phyloP scores from a whole-genome alignment of 2,797 vertebrate species.

The Pteronotus mesoamericanus region DNA sequence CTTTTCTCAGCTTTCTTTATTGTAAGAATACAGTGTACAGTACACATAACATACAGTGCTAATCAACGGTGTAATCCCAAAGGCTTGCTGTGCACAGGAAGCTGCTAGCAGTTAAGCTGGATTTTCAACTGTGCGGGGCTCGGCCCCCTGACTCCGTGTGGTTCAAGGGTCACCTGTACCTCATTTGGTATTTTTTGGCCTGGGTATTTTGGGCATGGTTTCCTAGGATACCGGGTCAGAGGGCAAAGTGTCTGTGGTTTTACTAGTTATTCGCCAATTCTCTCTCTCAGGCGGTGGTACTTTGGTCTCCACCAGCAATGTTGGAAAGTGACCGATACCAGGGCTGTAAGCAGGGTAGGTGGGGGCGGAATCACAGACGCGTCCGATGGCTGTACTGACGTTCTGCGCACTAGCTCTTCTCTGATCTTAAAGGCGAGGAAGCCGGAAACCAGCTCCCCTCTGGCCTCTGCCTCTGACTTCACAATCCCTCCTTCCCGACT shows the following conservation, averaged over 20 bases:
- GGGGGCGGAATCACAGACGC: not conserved
- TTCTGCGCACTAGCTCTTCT: rapidly evolving
- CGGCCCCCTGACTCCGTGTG: not conserved
- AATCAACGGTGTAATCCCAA: not conserved
- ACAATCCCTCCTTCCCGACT: not conserved
- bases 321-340: not conserved
- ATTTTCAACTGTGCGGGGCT: not conserved
- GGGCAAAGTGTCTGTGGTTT: not conserved
- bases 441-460: not conserved
- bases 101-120: not conserved
- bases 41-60: not conserved
- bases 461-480: not conserved
- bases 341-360: rapidly evolving
- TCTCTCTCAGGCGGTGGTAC: not conserved
- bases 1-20: not conserved
- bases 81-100: not conserved
- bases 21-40: not conserved
- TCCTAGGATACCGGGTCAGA: not conserved
- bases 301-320: not conserved
- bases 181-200: not conserved
- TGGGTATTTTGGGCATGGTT: not conserved
- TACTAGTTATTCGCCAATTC: rapidly evolving
- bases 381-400: rapidly evolving
- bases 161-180: not conserved
- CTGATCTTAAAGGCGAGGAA: no score